Evolutionary conservation across 2,797 vertebrate species (phyloP).

Genomic region (Staurois parvus): DNA sequence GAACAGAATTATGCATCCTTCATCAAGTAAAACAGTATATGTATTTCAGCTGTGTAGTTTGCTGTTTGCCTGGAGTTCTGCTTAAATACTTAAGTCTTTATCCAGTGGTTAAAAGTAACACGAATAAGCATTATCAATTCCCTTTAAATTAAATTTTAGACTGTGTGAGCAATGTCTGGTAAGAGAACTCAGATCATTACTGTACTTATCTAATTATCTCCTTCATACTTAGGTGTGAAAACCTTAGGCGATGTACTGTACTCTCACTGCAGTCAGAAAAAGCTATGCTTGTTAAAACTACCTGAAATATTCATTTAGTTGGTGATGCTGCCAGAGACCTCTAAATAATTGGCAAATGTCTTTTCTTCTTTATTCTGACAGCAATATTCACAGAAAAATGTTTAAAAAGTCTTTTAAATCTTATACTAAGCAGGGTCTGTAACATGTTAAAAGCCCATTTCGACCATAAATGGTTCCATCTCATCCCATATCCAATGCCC

Average conservation of each 20-base stretch:
- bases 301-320: conserved; percentile 49
- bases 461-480: too few species aligned
- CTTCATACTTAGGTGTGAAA: conserved; percentile 3
- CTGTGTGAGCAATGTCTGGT: conserved; percentile 14
- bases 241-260: conserved; percentile 27
- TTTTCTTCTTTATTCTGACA: too few species aligned
- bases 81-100: not conserved
- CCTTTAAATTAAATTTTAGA: conserved; percentile 26
- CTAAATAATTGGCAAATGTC: conserved; percentile 18
- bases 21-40: too few species aligned
- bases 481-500: too few species aligned
- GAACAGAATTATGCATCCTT: too few species aligned
- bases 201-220: conserved; percentile 21
- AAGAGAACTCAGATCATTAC: conserved; percentile 4
- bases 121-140: conserved; percentile 25
- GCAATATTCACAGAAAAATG: too few species aligned
- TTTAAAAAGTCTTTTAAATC: too few species aligned
- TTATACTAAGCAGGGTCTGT: too few species aligned
- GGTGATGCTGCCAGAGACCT: conserved; percentile 2
- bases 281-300: conserved; percentile 33
- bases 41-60: too few species aligned
- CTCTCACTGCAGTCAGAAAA: conserved; percentile 3
- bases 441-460: too few species aligned
- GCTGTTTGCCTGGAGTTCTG: too few species aligned
- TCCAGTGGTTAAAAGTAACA: not conserved